A percentile compares a stretch with the other conserved stretches of the same genome.
These are phyloP conservation scores for Lycodopsis pacificus DNA, from an alignment of 2,797 vertebrate species.

Conservation along the genomic window DNA sequence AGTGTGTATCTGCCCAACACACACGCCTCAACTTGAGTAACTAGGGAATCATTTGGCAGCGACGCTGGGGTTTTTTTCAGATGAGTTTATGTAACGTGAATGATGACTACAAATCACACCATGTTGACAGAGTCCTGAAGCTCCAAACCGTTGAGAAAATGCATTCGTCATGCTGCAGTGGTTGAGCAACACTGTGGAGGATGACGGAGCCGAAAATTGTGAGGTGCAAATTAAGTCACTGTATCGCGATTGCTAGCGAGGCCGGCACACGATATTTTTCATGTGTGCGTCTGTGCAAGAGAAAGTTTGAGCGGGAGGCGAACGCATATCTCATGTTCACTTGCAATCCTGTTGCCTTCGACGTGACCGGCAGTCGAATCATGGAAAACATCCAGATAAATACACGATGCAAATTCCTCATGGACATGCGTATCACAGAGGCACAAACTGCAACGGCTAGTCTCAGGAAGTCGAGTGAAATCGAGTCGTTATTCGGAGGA, in stretches of 20 bases:
- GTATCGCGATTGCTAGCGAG: constrained; percentile 8
- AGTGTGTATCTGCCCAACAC: not conserved
- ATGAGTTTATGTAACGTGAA: constrained; percentile 3
- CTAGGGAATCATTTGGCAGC: not conserved
- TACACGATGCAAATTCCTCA: constrained; percentile 20
- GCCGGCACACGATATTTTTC: not conserved
- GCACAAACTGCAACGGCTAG: not conserved
- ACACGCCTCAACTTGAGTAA: not conserved
- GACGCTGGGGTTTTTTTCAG: not conserved
- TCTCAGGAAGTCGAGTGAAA: not conserved
- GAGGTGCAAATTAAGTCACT: not conserved
- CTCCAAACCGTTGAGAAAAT: constrained; percentile 29
- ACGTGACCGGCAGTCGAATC: constrained; percentile 17
- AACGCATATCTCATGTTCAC: not conserved
- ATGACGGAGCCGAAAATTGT: not conserved
- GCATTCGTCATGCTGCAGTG: constrained; percentile 7
- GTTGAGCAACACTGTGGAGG: constrained; percentile 38
- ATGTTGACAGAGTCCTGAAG: constrained; percentile 29
- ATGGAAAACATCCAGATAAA: constrained; percentile 9
- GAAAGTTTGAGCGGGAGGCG: not conserved
- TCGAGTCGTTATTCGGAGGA: not conserved
- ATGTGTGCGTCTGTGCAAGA: constrained; percentile 11
- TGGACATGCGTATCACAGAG: not conserved
- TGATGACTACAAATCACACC: constrained; percentile 5
- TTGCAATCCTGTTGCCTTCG: not conserved